Conservation (phyloP, 2,113 vertebrate species). For the Sphyrna mokarran region DNA sequence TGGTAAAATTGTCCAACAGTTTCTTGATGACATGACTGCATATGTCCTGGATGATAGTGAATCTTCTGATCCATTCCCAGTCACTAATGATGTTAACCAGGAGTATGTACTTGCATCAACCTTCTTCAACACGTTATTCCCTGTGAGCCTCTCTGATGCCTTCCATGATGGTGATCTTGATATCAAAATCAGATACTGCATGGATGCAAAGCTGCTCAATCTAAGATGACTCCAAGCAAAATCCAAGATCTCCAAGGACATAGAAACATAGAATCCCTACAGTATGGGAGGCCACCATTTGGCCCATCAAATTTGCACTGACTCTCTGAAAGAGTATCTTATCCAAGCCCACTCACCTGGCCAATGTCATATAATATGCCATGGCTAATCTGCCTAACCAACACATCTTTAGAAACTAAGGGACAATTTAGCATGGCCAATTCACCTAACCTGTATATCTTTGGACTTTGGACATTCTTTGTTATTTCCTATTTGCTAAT, state of each 20-base stretch:
- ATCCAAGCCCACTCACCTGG: too few species aligned
- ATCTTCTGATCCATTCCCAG: not conserved
- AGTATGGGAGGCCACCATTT: too few species aligned
- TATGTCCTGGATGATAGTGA: not conserved
- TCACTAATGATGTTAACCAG: not conserved
- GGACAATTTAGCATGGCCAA: too few species aligned
- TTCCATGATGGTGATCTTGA: not conserved
- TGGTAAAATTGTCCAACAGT: too few species aligned
- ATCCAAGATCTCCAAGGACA: not conserved
- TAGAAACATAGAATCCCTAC: not conserved
- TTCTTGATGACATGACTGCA: not conserved
- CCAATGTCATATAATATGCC: too few species aligned
- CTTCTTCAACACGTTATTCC: not conserved
- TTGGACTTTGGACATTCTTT: not conserved
- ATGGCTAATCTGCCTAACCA: too few species aligned
- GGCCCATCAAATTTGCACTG: too few species aligned
- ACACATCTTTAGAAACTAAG: too few species aligned
- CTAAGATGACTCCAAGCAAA: not conserved
- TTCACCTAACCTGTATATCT: too few species aligned
- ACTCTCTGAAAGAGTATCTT: too few species aligned
- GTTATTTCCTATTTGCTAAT: not conserved
- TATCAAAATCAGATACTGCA: not conserved
- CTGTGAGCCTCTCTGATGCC: not conserved
- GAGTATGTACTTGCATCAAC: not conserved
- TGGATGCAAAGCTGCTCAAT: not conserved